These are phyloP conservation scores for Sphyrna mokarran DNA, from an alignment of 2,113 vertebrate genomes.

Conservation along the genomic window DNA sequence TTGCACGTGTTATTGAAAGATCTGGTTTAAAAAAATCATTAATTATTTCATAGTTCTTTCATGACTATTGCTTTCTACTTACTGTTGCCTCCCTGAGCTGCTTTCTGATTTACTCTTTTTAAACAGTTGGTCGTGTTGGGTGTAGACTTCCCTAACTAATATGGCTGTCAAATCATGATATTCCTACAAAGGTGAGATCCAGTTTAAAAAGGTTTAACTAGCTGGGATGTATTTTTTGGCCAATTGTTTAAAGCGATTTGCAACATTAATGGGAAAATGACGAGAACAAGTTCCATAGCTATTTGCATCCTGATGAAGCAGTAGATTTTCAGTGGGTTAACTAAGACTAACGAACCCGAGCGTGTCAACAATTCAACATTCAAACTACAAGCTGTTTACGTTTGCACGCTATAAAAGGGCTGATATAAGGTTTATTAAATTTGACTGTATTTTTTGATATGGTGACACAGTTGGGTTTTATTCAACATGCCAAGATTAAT, in stretches of 20 bases:
- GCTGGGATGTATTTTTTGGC: neutral
- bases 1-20: conserved; percentile 31
- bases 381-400: neutral
- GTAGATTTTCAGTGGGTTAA: neutral
- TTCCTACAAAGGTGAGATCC: neutral
- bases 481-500: neutral
- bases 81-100: neutral
- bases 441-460: neutral
- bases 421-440: neutral
- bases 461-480: neutral
- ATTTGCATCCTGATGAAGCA: neutral
- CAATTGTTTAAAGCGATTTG: neutral
- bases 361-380: neutral
- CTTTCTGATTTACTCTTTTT: neutral
- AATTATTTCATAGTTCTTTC: neutral
- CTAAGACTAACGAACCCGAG: neutral
- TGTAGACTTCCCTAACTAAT: neutral
- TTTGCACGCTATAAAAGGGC: neutral
- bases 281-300: neutral
- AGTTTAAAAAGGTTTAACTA: conserved; percentile 2
- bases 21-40: neutral
- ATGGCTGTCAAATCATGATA: neutral
- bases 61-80: neutral
- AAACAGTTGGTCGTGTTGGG: neutral
- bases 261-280: conserved; percentile 8